Conservation (phyloP, 2,113 vertebrate species). For the Seriola aureovittata region DNA sequence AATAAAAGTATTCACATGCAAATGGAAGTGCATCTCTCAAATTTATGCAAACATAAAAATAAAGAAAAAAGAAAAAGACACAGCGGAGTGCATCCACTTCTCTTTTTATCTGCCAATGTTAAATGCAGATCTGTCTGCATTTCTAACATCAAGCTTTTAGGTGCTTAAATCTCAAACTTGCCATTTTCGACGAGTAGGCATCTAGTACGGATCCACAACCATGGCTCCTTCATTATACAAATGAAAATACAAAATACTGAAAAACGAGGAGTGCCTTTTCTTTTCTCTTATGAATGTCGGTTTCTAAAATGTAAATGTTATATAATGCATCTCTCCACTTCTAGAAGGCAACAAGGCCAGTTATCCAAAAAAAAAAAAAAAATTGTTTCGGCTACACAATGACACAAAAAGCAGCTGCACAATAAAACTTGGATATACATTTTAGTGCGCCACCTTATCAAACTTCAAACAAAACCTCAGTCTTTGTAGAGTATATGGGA, state of each 20-base stretch:
- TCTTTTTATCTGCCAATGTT: slow-evolving; percentile 31
- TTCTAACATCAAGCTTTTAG: slow-evolving; percentile 32
- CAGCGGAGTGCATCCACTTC: slow-evolving; percentile 44
- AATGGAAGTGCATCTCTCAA: slow-evolving; percentile 63
- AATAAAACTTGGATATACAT: not conserved
- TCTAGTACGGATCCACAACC: slow-evolving; percentile 1
- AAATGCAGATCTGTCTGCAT: slow-evolving; percentile 27
- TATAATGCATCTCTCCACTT: not conserved
- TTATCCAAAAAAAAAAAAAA: slow-evolving; percentile 1
- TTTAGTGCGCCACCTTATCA: slow-evolving; percentile 6
- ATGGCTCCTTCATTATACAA: slow-evolving; percentile 10
- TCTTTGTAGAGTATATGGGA: slow-evolving; percentile 28
- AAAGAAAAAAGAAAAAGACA: slow-evolving; percentile 8
- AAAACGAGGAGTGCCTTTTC: not conserved
- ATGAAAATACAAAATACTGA: not conserved
- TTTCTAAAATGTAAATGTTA: not conserved
- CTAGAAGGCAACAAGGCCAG: not conserved
- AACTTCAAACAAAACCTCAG: slow-evolving; percentile 24
- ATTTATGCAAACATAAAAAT: slow-evolving; percentile 59
- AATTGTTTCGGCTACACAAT: not conserved
- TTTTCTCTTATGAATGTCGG: not conserved
- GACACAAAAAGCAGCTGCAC: not conserved
- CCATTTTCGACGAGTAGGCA: slow-evolving; percentile 19
- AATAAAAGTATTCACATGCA: slow-evolving; percentile 70
- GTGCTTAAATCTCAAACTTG: slow-evolving; percentile 22